Evolutionary conservation across 2,888 invertebrate genomes (phyloP), one percentile per base, ranked within the genome.

Genomic region (Parnassius mnemosyne): DNA sequence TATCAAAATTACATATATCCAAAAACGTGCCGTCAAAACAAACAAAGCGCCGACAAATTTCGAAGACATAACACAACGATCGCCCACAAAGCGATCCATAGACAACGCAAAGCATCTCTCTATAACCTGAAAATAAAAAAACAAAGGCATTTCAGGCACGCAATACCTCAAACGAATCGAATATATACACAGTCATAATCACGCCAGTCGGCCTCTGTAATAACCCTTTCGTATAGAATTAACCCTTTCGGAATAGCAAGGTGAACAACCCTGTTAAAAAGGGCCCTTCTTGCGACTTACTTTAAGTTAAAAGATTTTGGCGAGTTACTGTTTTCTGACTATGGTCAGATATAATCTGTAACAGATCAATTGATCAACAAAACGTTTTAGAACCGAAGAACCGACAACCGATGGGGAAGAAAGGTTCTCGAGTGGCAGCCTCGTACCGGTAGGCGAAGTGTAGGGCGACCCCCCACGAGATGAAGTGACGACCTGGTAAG

Each of bases 221-320:
- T 77, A 82, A 84, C 88, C 89, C 88, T 86, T 82, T 81, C 75
- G 78, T 72, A 75, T 74, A 83, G 85, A 87, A 86, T 88, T 89
- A 88, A 89, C 89, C 89, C 89, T 89, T 87, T 87, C 83, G 83
- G 81, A 84, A 79, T 73, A 71, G 76, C 76, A 83, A 89, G 89
- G 89, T 89, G 90, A 90, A 90, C 88, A 89, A 89, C 89, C 90
- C 86, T 78, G 79, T 77, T 82, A 76, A 81, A 84, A 85, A 83
- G 80, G 84, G 81, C 83, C 84, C 81, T 83, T 76, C 82, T 79
- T 78, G 71, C 70, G 65, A 66, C 58, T 59, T 56, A 65, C 65
- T 55, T 61, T 66, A 70, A 76, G 77, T 68, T 55, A 76, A 42
- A 60, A 67, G 71, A 69, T 43, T 9, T 13, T 10, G 11, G 54